Evolutionary conservation across 2,888 invertebrate genomes (phyloP).

Genomic region (Conops quadrifasciatus): DNA sequence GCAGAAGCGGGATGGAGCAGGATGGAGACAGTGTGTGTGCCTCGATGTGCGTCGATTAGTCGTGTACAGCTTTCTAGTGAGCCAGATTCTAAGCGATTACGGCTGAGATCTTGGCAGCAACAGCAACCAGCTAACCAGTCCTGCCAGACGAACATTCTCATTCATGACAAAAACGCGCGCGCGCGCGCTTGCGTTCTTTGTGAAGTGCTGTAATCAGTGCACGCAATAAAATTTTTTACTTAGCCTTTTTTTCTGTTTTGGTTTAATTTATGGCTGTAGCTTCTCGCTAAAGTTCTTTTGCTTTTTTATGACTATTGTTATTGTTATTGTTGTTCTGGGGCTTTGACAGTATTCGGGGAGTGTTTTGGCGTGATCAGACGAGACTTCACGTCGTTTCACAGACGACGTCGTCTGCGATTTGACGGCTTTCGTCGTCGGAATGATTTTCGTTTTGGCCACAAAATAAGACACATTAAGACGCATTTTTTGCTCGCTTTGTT

Average conservation of each 20-base stretch:
- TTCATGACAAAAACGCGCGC: slow-evolving; percentile 49
- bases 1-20: too few relatives aligned
- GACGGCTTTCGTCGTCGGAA: slow-evolving; percentile 23
- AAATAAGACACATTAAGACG: slow-evolving; percentile 13
- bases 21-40: too few relatives aligned
- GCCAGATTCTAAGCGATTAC: neutral
- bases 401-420: slow-evolving; percentile 8
- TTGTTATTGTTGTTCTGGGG: slow-evolving; percentile 30
- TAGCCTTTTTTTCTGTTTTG: slow-evolving; percentile 32
- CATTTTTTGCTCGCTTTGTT: neutral
- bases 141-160: slow-evolving; percentile 42
- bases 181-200: slow-evolving; percentile 36
- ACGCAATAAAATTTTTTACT: slow-evolving; percentile 56
- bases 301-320: slow-evolving; percentile 8
- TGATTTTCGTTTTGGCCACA: slow-evolving; percentile 9
- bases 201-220: slow-evolving; percentile 55
- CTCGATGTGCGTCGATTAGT: neutral
- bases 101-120: slow-evolving; percentile 18
- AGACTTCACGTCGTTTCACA: slow-evolving; percentile 51
- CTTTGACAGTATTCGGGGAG: slow-evolving; percentile 49
- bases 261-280: neutral
- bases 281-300: slow-evolving; percentile 16
- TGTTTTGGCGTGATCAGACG: slow-evolving; percentile 52
- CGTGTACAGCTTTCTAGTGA: too few relatives aligned
- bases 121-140: neutral